Conservation (phyloP, 1,140 invertebrate genomes). For the Papilio xuthus region DNA sequence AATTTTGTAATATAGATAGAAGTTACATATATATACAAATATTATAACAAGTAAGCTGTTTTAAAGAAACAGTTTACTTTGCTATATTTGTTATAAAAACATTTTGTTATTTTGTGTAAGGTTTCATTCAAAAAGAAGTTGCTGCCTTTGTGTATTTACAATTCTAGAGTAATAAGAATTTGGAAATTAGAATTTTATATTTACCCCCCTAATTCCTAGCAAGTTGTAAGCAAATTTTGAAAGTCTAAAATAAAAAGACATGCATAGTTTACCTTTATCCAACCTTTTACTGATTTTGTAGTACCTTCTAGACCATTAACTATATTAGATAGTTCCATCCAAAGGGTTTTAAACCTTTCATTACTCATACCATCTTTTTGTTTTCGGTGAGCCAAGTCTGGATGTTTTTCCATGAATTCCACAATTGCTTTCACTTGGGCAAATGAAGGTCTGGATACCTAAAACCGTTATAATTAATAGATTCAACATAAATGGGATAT, state of each 20-base stretch:
- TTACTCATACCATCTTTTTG: constrained; percentile 52
- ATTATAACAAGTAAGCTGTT: not conserved
- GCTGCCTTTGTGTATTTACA: too few relatives aligned
- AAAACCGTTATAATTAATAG: constrained; percentile 19
- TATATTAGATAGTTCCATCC: constrained; percentile 57
- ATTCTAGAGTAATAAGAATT: too few relatives aligned
- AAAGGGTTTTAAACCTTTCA: constrained; percentile 57
- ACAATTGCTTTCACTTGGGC: constrained; percentile 60
- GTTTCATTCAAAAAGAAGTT: too few relatives aligned
- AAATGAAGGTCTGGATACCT: constrained; percentile 55
- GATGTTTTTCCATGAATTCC: constrained; percentile 64
- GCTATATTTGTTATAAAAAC: too few relatives aligned
- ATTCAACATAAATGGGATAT: not conserved
- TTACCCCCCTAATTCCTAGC: too few relatives aligned
- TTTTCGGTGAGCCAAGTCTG: constrained; percentile 58
- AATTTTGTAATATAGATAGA: constrained; percentile 10
- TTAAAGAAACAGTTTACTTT: too few relatives aligned
- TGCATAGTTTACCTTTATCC: constrained; percentile 58
- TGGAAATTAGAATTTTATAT: too few relatives aligned
- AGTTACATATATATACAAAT: constrained; percentile 17
- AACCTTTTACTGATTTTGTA: constrained; percentile 60
- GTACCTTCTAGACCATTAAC: constrained; percentile 61
- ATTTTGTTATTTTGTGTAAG: too few relatives aligned
- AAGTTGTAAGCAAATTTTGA: too few relatives aligned
- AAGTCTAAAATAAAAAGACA: not conserved